These are phyloP conservation scores for Phodopus roborovskii DNA, from an alignment of 2,113 vertebrate genomes.

Conservation along the genomic window DNA sequence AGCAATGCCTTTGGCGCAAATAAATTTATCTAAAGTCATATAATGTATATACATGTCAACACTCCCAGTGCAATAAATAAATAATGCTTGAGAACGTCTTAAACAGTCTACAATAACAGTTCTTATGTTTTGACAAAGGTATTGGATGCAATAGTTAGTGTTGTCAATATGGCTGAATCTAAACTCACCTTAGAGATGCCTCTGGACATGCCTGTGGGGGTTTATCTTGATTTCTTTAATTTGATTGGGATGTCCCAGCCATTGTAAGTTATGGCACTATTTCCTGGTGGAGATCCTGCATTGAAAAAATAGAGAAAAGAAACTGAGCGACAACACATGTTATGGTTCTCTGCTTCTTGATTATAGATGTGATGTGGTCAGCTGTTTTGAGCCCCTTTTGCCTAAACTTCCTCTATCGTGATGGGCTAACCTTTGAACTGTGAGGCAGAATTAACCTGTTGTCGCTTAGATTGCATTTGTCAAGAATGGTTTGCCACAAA, in stretches of 20 bases:
- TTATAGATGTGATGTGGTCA: neutral
- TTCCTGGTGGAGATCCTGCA: neutral
- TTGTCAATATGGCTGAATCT: neutral
- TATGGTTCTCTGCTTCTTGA: neutral
- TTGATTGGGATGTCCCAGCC: too few species aligned
- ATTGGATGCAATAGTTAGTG: neutral
- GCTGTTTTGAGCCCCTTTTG: too few species aligned
- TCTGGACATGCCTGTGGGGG: neutral
- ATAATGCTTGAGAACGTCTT: neutral
- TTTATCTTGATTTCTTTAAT: neutral
- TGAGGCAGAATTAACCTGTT: neutral
- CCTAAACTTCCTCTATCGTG: neutral
- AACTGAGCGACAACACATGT: neutral
- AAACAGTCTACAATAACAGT: neutral
- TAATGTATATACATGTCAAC: neutral
- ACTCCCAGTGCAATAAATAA: neutral
- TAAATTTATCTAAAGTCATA: constrained; percentile 18
- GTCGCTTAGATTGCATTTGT: neutral
- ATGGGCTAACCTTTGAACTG: neutral
- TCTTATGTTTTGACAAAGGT: constrained; percentile 40
- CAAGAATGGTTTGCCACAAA: neutral
- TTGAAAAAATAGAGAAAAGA: neutral
- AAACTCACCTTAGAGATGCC: too few species aligned
- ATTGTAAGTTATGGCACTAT: neutral
- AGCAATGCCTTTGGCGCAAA: neutral